Percentiles rank a stretch among this genome's conserved stretches.
These are phyloP conservation scores for Hozukius guyotensis DNA, from an alignment of 2,797 vertebrate genomes.

Conservation along the genomic window DNA sequence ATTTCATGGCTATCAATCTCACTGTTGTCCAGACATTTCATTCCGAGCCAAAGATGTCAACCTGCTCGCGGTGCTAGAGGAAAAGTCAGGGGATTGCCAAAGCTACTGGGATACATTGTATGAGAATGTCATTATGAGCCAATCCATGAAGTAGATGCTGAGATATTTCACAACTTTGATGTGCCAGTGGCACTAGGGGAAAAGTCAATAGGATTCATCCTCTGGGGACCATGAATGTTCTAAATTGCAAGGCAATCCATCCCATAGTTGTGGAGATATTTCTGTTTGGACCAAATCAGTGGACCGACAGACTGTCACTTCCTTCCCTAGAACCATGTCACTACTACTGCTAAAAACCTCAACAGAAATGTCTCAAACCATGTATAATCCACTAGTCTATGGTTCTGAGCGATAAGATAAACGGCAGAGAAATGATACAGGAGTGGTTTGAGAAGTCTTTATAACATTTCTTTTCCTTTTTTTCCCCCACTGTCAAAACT, in stretches of 20 bases:
- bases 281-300: background rate
- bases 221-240: background rate
- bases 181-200: background rate
- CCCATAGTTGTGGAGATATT: background rate
- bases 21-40: background rate
- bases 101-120: background rate
- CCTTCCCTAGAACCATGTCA: background rate
- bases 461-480: slow-evolving; percentile 1
- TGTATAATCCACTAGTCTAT: background rate
- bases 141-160: background rate
- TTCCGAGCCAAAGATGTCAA: background rate
- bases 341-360: background rate
- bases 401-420: background rate
- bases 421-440: background rate
- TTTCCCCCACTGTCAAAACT: background rate
- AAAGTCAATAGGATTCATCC: background rate
- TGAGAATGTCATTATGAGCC: background rate
- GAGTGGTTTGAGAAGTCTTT: background rate
- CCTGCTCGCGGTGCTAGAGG: background rate
- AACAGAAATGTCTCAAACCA: background rate
- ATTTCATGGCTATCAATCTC: background rate
- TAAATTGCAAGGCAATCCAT: too few species aligned
- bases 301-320: background rate
- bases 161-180: background rate
- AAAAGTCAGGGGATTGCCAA: background rate